phyloP scores from a whole-genome alignment of 2,113 vertebrate species.

The Crotalus helleri region DNA sequence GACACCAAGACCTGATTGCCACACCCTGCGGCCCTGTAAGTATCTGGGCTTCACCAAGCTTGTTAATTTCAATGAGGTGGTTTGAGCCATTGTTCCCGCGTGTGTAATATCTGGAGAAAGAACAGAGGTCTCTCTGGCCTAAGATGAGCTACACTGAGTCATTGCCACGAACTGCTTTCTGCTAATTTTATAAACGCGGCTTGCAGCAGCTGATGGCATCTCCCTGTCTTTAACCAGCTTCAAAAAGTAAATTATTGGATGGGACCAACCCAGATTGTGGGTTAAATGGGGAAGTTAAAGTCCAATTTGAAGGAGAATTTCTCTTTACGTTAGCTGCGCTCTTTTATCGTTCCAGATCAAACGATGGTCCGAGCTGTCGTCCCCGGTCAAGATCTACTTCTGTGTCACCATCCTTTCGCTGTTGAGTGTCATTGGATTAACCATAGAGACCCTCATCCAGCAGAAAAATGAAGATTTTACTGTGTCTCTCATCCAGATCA shows the following conservation, averaged over 20 bases:
- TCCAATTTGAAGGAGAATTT: not conserved
- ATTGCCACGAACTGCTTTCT: not conserved
- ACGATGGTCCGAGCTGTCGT: conserved; percentile 74
- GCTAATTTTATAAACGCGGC: not conserved
- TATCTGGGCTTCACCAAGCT: not conserved
- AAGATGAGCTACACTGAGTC: not conserved
- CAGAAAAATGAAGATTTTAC: conserved; percentile 76
- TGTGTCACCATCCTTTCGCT: conserved; percentile 74
- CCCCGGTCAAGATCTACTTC: conserved; percentile 75
- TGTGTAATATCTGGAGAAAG: not conserved
- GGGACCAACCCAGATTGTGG: not conserved
- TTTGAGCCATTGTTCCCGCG: not conserved
- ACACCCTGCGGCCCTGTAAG: conserved; percentile 84
- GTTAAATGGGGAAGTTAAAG: not conserved
- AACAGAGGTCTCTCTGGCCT: not conserved
- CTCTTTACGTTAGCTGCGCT: not conserved
- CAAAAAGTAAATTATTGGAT: not conserved
- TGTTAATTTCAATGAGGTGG: not conserved
- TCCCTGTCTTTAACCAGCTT: not conserved
- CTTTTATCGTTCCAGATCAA: conserved; percentile 71
- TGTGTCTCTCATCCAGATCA: conserved; percentile 80
- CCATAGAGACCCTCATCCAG: conserved; percentile 68
- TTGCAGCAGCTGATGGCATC: not conserved
- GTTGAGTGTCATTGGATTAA: conserved; percentile 73
- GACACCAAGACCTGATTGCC: conserved; percentile 78